Evolutionary conservation across 2,113 vertebrate species (phyloP).

Genomic region (Otus sunia): DNA sequence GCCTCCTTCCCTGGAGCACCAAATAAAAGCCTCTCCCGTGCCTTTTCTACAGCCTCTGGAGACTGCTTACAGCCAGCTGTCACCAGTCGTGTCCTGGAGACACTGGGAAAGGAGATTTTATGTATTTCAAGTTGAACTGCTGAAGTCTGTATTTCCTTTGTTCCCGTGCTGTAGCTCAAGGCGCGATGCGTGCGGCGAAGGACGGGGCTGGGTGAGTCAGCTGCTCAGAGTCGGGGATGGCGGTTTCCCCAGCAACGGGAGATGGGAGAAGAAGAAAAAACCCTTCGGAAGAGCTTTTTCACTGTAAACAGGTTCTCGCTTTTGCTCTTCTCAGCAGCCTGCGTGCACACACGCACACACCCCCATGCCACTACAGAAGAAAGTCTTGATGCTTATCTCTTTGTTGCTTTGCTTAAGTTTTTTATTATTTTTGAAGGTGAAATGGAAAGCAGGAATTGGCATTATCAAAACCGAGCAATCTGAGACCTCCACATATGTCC

Average conservation of each 20-base stretch:
- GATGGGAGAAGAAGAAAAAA: background rate
- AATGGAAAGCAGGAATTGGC: background rate
- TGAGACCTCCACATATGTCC: background rate
- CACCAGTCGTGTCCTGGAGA: background rate
- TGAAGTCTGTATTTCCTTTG: background rate
- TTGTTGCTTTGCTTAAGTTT: background rate
- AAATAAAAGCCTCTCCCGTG: background rate
- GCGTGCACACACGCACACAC: background rate
- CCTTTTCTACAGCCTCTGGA: background rate
- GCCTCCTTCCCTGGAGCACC: background rate
- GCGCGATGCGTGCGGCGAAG: background rate
- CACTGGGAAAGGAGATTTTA: background rate
- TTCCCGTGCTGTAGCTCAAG: background rate
- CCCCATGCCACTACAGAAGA: fast-evolving
- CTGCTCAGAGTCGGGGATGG: background rate
- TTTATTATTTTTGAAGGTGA: background rate
- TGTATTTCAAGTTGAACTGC: background rate
- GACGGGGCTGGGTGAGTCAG: constrained; percentile 12
- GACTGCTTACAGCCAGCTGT: background rate
- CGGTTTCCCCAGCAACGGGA: constrained; percentile 63
- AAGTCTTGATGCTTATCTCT: background rate
- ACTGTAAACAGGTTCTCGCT: background rate
- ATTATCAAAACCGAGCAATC: background rate
- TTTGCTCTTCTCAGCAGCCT: background rate
- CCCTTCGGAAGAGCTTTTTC: background rate